Conservation (phyloP, 2,113 vertebrate species). For the Psephotus haematonotus region DNA sequence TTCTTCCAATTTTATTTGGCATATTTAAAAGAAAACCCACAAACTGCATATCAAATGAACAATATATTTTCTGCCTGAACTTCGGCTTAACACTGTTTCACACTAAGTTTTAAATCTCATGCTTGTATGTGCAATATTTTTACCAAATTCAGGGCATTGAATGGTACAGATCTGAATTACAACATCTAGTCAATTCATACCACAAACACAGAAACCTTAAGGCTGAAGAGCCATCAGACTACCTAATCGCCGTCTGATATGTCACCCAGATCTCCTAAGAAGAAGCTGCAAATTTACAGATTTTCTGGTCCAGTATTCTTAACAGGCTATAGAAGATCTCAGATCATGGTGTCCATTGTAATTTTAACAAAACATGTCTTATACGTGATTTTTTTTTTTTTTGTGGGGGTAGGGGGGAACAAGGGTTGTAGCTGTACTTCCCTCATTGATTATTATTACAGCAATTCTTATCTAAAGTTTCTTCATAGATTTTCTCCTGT, state of each 20-base stretch:
- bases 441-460: neutral
- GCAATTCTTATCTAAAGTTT: neutral
- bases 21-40: neutral
- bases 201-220: neutral
- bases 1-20: neutral
- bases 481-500: neutral
- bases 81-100: neutral
- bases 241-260: neutral
- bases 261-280: neutral
- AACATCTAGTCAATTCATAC: neutral
- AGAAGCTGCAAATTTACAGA: neutral
- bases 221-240: neutral
- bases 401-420: too few relatives aligned
- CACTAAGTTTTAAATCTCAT: neutral
- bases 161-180: neutral
- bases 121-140: neutral
- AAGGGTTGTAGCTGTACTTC: accelerated
- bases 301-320: neutral
- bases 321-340: neutral
- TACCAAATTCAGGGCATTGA: neutral
- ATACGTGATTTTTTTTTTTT: neutral
- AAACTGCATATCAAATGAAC: neutral
- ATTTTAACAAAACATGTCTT: neutral
- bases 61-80: neutral
- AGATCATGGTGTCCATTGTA: neutral